Evolutionary conservation across 2,888 invertebrate genomes (phyloP).

Genomic region (Cataglyphis altisquamis): DNA sequence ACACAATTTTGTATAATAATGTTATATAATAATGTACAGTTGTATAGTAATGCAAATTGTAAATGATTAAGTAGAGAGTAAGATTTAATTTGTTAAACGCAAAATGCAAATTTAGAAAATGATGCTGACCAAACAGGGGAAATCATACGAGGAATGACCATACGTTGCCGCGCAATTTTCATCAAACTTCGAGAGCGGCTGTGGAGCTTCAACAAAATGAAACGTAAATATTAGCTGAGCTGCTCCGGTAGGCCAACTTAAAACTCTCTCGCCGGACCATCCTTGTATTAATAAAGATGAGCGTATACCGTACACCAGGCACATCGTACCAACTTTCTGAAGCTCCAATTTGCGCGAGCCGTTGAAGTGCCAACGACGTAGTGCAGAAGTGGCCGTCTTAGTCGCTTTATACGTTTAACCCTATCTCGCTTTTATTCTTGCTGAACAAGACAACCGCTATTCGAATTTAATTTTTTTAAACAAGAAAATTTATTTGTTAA

Average conservation of each 20-base stretch:
- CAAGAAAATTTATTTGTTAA: no score
- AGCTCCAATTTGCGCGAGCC: slow-evolving; percentile 69
- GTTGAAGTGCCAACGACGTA: slow-evolving; percentile 70
- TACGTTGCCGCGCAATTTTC: slow-evolving; percentile 59
- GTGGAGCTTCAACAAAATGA: slow-evolving; percentile 79
- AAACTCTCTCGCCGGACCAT: slow-evolving; percentile 68
- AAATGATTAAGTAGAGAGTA: slow-evolving; percentile 22
- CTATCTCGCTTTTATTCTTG: slow-evolving; percentile 12
- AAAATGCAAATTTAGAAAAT: slow-evolving; percentile 18
- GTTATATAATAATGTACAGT: not conserved
- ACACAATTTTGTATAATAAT: not conserved
- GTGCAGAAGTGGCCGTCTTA: slow-evolving; percentile 37
- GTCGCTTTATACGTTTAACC: slow-evolving; percentile 19
- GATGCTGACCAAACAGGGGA: slow-evolving; percentile 31
- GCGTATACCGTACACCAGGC: slow-evolving; percentile 76
- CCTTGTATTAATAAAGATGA: slow-evolving; percentile 82
- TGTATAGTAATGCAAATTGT: not conserved
- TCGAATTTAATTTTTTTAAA: no score
- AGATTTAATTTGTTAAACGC: slow-evolving; percentile 25
- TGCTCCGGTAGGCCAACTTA: slow-evolving; percentile 76
- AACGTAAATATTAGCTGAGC: slow-evolving; percentile 82
- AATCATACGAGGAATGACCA: slow-evolving; percentile 30
- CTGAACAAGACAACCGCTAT: not conserved
- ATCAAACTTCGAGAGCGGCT: slow-evolving; percentile 72
- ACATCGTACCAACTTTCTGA: slow-evolving; percentile 69